phyloP scores from a whole-genome alignment of 2,113 vertebrate species.

The Nannospalax galili region DNA sequence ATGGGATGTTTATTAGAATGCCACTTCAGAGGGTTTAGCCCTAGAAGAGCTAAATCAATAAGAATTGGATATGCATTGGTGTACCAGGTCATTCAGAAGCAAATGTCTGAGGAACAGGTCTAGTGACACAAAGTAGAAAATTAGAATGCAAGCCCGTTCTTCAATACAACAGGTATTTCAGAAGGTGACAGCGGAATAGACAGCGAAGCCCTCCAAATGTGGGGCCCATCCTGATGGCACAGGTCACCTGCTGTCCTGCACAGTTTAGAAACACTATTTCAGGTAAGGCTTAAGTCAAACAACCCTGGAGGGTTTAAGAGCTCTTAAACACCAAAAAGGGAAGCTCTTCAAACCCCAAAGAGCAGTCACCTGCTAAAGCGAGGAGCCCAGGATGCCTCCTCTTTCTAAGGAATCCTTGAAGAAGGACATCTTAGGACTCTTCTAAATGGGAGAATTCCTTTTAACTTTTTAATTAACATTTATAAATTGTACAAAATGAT shows the following conservation, averaged over 20 bases:
- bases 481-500: background rate
- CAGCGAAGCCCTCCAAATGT: background rate
- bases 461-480: background rate
- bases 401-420: background rate
- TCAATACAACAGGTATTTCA: slow-evolving; percentile 18
- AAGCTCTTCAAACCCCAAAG: background rate
- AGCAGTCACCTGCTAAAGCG: background rate
- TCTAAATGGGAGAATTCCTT: background rate
- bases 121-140: background rate
- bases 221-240: background rate
- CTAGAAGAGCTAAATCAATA: background rate
- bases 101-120: background rate
- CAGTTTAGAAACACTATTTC: background rate
- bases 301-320: background rate
- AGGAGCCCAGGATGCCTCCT: background rate
- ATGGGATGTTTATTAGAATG: background rate
- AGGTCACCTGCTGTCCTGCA: too few relatives aligned
- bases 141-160: background rate
- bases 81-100: background rate
- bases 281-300: background rate
- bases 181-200: background rate
- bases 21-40: background rate
- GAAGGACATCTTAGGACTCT: background rate
- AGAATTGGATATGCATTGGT: background rate
- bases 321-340: background rate